Evolutionary conservation across 2,113 vertebrate species (phyloP), one percentile per base, ranked within the genome.

Genomic region (Phasianus colchicus): DNA sequence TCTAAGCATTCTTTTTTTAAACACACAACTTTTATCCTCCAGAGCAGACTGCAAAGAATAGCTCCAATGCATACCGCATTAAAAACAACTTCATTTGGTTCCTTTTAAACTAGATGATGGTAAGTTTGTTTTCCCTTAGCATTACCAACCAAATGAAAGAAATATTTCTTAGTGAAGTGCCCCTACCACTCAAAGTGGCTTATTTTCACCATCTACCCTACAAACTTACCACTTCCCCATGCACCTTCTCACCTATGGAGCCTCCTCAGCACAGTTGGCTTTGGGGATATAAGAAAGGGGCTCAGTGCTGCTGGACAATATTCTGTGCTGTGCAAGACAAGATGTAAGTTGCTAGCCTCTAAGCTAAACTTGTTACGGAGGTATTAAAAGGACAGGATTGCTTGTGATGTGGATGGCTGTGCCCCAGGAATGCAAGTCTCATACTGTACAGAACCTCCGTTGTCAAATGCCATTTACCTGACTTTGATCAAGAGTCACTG

Each of bases 351-450:
- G 27, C 81, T 74, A 88, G 19, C 30, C 43, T 88, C 16, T 4
- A 61, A 52, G 20, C 55, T 30, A n/a, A 60, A 57, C 29, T 67
- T 52, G 61, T 5, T 22, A 30, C 0, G 0, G 84, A 77, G 11
- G 19, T 63, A 64, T n/a, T 17, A 32, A 40, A 47, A 78, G 55
- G 60, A 20, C 27, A 86, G 43, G 21, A 47, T 48, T 48, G 50
- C 16, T 57, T 3, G 0, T 0, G 21, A 76, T 63, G 75, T 66
- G 89, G 84, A 87, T 89, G 93, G 60, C n/a, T 93, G 86, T 71
- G 52, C 36, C 86, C 70, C 43, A 72, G 80, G 77, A 94, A 88
- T 81, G 90, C 57, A 86, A 73, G 64, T 6, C 57, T 84, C 86
- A 64, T 43, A 60, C 38, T 78, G 77, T 55, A n/a, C 43, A 72